Conservation (phyloP, 2,888 invertebrate species). For the Saturnia japonica region DNA sequence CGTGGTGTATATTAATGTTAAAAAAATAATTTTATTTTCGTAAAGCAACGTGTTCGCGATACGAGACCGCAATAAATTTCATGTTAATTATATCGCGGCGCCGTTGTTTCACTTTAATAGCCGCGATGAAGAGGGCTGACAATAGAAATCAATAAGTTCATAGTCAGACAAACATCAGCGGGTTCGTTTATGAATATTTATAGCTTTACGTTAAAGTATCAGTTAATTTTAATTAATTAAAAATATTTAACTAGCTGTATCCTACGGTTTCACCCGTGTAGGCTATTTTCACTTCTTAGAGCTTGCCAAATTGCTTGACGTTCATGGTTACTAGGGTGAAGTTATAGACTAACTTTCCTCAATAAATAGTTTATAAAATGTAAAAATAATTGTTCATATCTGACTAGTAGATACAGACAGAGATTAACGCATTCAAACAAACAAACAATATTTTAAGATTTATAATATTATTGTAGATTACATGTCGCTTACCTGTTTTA, state of each 20-base stretch:
- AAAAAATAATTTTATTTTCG: conserved; percentile 61
- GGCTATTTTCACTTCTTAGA: too few species aligned
- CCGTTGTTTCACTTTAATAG: conserved; percentile 61
- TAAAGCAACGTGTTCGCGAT: conserved; percentile 73
- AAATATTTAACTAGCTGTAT: neutral
- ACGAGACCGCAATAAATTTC: conserved; percentile 66
- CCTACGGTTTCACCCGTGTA: too few species aligned
- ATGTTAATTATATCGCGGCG: conserved; percentile 66
- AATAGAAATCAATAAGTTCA: conserved; percentile 50
- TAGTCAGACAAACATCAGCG: neutral
- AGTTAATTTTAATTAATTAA: neutral
- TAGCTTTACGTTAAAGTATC: neutral
- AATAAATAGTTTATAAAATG: too few species aligned
- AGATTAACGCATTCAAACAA: too few species aligned
- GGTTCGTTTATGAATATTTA: conserved; percentile 7
- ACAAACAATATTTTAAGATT: too few species aligned
- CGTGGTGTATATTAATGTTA: conserved; percentile 60
- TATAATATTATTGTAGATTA: too few species aligned
- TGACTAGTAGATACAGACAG: too few species aligned
- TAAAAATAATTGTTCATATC: too few species aligned
- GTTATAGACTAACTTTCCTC: too few species aligned
- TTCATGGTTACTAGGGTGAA: too few species aligned
- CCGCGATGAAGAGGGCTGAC: conserved; percentile 47
- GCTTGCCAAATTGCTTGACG: too few species aligned
- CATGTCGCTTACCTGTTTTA: too few species aligned